Base-by-base conservation (phyloP, 2,888 invertebrate species). In the Ceramica pisi region DNA sequence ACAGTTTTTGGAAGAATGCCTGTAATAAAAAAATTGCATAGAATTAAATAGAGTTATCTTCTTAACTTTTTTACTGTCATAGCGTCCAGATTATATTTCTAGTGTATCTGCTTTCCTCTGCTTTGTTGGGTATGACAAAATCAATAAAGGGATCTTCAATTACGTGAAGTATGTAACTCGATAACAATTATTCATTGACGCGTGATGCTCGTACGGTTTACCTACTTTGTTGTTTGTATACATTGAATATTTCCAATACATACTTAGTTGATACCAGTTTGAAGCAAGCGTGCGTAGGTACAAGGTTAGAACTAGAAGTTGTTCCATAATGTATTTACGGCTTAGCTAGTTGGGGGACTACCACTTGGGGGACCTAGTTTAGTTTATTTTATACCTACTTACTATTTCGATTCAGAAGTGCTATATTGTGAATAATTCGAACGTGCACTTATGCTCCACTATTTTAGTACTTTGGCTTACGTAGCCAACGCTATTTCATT, bases 281-380 rank as follows among this genome's bases (percentile, higher is more conserved):
- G 53, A 14, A n/a, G 35, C 50, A 35, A 12, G 35, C 50, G 31
- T 46, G 59, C 41, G 59, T 55, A 56, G n/a, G 41, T 51, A 65
- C 81, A 81, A 81, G 81, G 81, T 78, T 72, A 66, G 23, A 55
- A 31, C 44, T 66, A 69, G 59, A 71, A 80, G 80, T 70, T 44
- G 76, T 72, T 68, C 38, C 4, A n/a, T 56, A 26, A 53, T 21
- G 10, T 63, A 16, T 53, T 19, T 21, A 51, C 63, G 44, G 16
- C 23, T 35, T 19, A 1, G 21, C 4, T 14, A 8, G n/a, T 35
- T n/a, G n/a, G n/a, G n/a, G n/a, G n/a, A n/a, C n/a, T n/a, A 64
- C 19, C 26, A 2, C 44, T 31, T 56, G 19, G 1, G 0, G 44
- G 21, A 31, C 56, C 12, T 57, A 57, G 21, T 41, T 62, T 61